Conservation (phyloP, 2,113 vertebrate species). For the Hippocampus comes region DNA sequence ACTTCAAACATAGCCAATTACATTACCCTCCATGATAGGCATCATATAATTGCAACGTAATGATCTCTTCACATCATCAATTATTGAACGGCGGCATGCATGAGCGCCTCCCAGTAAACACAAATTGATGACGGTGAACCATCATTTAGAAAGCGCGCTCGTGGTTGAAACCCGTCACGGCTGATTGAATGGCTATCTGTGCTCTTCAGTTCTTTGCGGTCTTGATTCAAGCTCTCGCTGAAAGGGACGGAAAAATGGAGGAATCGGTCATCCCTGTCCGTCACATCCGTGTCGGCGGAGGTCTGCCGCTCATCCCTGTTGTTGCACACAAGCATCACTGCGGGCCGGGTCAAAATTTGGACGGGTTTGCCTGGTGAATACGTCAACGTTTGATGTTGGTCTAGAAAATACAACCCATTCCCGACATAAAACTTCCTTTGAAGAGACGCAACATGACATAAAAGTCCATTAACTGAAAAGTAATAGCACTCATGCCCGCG, state of each 20-base stretch:
- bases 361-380: no score
- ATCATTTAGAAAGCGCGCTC: not conserved
- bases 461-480: constrained; percentile 26
- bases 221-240: not conserved
- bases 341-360: no score
- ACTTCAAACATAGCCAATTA: not conserved
- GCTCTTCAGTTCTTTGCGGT: not conserved
- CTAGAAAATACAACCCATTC: not conserved
- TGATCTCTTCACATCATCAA: not conserved
- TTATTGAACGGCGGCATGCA: not conserved
- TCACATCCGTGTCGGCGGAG: not conserved
- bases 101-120: not conserved
- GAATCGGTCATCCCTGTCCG: not conserved
- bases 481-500: constrained; percentile 34
- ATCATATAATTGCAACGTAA: not conserved
- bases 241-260: not conserved
- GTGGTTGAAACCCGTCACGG: not conserved
- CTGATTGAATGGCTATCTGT: not conserved
- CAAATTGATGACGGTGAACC: not conserved
- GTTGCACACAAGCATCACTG: no score
- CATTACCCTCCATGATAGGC: not conserved
- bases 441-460: constrained; percentile 18
- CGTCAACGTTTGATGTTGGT: no score
- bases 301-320: no score
- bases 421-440: not conserved